These are phyloP conservation scores for Talpa occidentalis DNA, from an alignment of 2,113 vertebrate species.

Conservation along the genomic window DNA sequence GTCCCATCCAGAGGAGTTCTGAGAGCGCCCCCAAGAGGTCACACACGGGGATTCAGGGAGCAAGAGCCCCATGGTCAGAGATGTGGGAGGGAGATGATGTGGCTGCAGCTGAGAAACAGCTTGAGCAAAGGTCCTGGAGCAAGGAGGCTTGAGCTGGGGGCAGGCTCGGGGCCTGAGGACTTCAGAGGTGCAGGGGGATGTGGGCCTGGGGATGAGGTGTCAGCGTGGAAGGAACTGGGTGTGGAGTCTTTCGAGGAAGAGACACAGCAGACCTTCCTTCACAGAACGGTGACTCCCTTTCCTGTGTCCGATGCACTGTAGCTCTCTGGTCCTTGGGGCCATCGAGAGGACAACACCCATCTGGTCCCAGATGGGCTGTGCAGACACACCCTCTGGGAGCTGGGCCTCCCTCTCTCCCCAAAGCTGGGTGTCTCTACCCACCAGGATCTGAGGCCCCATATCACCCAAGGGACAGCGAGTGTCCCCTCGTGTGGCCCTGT, in stretches of 20 bases:
- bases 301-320: neutral
- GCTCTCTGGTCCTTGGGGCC: neutral
- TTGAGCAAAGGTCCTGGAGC: neutral
- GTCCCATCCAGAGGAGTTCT: accelerated
- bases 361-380: neutral
- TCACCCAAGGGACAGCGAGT: neutral
- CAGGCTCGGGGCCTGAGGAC: neutral
- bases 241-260: neutral
- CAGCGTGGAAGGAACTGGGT: accelerated
- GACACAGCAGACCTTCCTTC: neutral
- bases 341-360: too few relatives aligned
- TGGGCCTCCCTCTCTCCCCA: neutral
- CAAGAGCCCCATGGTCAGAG: neutral
- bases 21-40: neutral
- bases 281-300: neutral
- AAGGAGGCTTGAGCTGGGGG: neutral
- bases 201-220: neutral
- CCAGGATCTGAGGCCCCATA: neutral
- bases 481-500: too few relatives aligned
- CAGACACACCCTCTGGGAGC: neutral
- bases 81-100: too few relatives aligned
- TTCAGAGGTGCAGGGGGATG: too few relatives aligned
- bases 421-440: too few relatives aligned
- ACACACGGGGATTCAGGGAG: neutral
- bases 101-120: neutral